These are phyloP conservation scores for Ceyx margarethae DNA, from an alignment of 2,113 vertebrate genomes.

Conservation along the genomic window DNA sequence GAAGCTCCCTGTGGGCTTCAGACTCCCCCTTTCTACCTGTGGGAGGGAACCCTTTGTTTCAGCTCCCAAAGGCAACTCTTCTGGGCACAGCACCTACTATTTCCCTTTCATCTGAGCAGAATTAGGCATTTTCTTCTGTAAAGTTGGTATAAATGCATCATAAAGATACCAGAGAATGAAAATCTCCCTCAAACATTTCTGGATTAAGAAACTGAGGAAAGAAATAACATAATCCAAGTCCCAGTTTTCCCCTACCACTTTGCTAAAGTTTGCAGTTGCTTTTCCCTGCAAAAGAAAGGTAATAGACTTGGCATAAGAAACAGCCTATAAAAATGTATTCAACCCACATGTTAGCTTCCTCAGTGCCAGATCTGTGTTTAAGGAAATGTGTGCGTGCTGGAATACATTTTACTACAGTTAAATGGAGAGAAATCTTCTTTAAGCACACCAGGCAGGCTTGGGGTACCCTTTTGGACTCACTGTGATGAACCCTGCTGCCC, in stretches of 20 bases:
- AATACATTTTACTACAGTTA: constrained; percentile 7
- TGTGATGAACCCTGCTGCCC: not conserved
- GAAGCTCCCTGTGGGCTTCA: not conserved
- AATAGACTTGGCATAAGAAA: constrained; percentile 2
- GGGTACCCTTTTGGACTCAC: not conserved
- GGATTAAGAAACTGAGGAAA: not conserved
- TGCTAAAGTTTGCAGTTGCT: not conserved
- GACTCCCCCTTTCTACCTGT: not conserved
- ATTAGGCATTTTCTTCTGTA: not conserved
- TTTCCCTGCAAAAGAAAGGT: not conserved
- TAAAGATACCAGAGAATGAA: not conserved
- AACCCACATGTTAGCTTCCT: not conserved
- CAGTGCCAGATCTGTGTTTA: constrained; percentile 24
- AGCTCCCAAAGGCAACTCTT: not conserved
- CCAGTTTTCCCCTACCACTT: not conserved
- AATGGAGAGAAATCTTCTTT: not conserved
- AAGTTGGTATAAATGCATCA: not conserved
- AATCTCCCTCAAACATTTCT: not conserved
- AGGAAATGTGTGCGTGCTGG: not conserved
- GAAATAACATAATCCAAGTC: not conserved
- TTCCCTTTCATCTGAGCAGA: not conserved
- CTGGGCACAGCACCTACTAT: not conserved
- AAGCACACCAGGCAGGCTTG: not conserved
- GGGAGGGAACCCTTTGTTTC: not conserved
- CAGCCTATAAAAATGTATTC: not conserved